Evolutionary conservation across 2,888 invertebrate species (phyloP), one percentile per base, ranked within the genome.

Genomic region (Aleiodes alternator): DNA sequence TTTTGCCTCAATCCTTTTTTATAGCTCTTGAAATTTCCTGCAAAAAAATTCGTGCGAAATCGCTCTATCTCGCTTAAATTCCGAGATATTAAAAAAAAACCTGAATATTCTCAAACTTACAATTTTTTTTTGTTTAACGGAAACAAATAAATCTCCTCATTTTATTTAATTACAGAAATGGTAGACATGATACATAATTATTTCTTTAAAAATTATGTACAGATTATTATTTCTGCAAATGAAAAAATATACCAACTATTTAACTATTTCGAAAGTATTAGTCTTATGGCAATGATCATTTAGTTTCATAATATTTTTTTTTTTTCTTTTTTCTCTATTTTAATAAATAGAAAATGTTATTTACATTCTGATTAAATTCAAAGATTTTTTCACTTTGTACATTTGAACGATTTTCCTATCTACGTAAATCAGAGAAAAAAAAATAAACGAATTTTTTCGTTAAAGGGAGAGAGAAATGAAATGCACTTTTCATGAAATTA

Each of bases 201-300:
- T 6, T 64, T 61, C 0, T 55, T 55, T 11, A 55, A 12, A 12
- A 38, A 43, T 61, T 64, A 64, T 64, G 48, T 64, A 64, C 64
- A 64, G 64, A 64, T 31, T n/a, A 59, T 59, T 59, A 23, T 23
- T 23, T 64, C 64, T 64, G 64, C 43, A 64, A 64, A 64, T 64
- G 34, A 64, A 64, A 64, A 64, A 64, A 64, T 64, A 64, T 64
- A 64, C 64, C 7, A 48, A 48, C 43, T 64, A 43, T 64, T 9
- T 9, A 43, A 43, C 43, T 43, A 48, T 43, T 38, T 14, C 61
- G 14, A 31, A 34, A 6, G 34, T 61, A 34, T 16, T 48, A 64
- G 43, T 16, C 48, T 64, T 43, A 43, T 64, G 64, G 64, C 64
- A 64, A 64, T 59, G 59, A 59, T 48, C 34, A 48, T 43, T 64